Evolutionary conservation across 2,113 vertebrate genomes (phyloP), one percentile per base, ranked within the genome.

Genomic region (Plotosus lineatus): DNA sequence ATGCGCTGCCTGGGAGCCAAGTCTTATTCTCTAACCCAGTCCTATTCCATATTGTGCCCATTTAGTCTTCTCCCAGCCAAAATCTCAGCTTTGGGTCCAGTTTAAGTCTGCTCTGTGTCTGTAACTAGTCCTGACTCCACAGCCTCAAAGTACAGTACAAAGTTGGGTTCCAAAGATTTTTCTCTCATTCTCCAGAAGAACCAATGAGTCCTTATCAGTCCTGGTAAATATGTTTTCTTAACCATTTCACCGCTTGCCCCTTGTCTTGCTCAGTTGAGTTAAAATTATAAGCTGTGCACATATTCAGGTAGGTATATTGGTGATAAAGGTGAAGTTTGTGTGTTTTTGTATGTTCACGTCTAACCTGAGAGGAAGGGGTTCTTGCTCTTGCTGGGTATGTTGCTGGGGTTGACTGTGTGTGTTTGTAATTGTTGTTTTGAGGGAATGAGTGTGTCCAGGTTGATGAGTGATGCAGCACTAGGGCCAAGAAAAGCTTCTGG

Each of bases 311-410:
- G 15, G 15, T 19, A 61, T 6, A 36, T 38, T 2, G 2, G 17
- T 63, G 33, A 63, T 21, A 63, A 63, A 36, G 6, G 15, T 63
- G 3, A 60, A 5, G 42, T 72, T 3, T 46, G 40, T 72, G 15
- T 71, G 12, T 31, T 11, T 69, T 11, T 53, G 74, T 56, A 19
- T 78, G 19, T 61, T 40, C 10, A 0, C 26, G 40, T 75, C 82
- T 26, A 90, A 98, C 97, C 96, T 85, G 93, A 95, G 83, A 97
- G 92, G 84, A 99, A 98, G 73, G 97, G 97, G 88, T 98, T 99
- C 81, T 94, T 94, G 60, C 92, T 92, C 90, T 95, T 97, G 79
- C 87, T 84, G 0, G 91, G 89, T 0, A 89, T 89, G 56, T 94
- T 92, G 1, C 87, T 55, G 7, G 94, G 87, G 6, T 97, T 94